Conservation (phyloP, 2,113 vertebrate genomes). For the Micronycteris hirsuta region DNA sequence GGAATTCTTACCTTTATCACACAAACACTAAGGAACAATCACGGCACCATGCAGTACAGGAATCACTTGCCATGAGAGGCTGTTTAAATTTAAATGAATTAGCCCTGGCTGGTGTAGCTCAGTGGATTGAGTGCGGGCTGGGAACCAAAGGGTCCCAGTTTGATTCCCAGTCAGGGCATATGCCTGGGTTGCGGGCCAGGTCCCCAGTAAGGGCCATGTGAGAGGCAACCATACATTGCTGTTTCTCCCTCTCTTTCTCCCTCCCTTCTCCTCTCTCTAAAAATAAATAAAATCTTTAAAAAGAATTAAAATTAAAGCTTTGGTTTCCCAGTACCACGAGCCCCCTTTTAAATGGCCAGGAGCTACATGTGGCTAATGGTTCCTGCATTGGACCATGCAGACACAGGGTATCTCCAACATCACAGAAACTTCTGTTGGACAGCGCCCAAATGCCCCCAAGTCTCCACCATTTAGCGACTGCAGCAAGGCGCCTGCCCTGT, state of each 20-base stretch:
- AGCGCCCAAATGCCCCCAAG: background rate
- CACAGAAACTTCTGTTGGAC: background rate
- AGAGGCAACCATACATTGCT: too few relatives aligned
- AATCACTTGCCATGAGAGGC: background rate
- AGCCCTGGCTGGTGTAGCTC: too few relatives aligned
- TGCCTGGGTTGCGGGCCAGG: too few relatives aligned
- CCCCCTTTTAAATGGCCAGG: background rate
- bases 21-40: background rate
- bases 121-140: too few relatives aligned
- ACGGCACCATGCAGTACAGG: accelerated
- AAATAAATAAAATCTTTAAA: too few relatives aligned
- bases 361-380: background rate
- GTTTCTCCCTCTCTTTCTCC: too few relatives aligned
- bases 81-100: background rate
- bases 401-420: background rate
- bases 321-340: accelerated
- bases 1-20: background rate
- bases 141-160: too few relatives aligned
- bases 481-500: background rate
- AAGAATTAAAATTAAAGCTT: background rate
- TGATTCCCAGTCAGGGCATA: too few relatives aligned
- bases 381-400: background rate
- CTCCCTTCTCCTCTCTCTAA: too few relatives aligned
- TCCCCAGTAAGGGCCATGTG: too few relatives aligned
- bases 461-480: background rate